A percentile compares a stretch with the other conserved stretches of the same genome.
phyloP scores from a whole-genome alignment of 2,113 vertebrate species.

The Pteropus alecto region DNA sequence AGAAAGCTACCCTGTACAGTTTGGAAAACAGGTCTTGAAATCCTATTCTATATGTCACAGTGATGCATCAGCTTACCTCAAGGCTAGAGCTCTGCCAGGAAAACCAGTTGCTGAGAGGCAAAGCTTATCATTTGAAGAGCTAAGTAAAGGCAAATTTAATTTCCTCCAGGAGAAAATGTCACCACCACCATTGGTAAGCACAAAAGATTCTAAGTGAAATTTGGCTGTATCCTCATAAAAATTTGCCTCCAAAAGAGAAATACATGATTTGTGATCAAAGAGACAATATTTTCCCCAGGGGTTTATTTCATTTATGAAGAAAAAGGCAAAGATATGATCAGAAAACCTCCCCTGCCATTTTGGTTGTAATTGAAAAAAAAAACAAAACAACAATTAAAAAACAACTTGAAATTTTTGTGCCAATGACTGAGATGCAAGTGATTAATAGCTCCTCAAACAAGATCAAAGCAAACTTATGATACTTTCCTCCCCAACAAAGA shows the following conservation, averaged over 20 bases:
- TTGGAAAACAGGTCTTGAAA: not conserved
- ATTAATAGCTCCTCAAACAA: not conserved
- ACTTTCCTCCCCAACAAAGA: not conserved
- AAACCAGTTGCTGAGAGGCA: not conserved
- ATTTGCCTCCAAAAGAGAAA: not conserved
- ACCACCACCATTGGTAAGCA: not conserved
- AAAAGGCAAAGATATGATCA: conserved; percentile 9
- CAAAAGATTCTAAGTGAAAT: not conserved
- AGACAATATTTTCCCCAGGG: not conserved
- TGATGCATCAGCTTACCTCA: not conserved
- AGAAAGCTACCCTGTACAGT: not conserved
- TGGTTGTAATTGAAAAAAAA: not conserved
- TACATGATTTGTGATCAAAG: conserved; percentile 48
- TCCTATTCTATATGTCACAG: not conserved
- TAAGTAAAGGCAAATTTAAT: conserved; percentile 43
- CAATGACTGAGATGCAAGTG: not conserved
- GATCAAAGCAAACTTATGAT: not conserved
- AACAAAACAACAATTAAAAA: not conserved
- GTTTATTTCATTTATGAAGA: conserved; percentile 53
- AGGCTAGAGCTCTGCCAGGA: not conserved
- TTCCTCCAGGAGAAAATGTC: conserved; percentile 56
- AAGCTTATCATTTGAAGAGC: conserved; percentile 22
- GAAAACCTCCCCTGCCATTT: conserved; percentile 20
- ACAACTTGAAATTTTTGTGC: not conserved
- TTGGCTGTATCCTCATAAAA: not conserved